Percentiles rank a stretch among this genome's conserved stretches.
These are phyloP conservation scores for Drosophila pachea DNA, from an alignment of 1,140 invertebrate genomes.

Conservation along the genomic window DNA sequence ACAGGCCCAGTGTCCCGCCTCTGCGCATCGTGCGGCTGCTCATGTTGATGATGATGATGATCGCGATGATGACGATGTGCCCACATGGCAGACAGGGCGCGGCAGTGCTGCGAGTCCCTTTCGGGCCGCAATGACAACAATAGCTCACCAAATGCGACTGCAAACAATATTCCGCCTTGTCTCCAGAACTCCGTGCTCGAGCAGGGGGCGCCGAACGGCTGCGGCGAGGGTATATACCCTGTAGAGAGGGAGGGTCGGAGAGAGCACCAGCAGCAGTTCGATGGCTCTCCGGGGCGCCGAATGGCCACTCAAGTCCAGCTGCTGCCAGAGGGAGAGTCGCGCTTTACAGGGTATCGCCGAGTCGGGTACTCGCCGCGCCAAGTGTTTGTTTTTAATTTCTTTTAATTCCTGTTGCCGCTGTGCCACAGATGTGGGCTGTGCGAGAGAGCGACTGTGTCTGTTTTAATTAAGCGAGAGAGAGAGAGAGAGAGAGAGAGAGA, in stretches of 20 bases:
- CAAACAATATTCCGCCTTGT: slow-evolving; percentile 78
- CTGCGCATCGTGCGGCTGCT: not conserved
- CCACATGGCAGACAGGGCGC: slow-evolving; percentile 52
- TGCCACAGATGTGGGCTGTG: slow-evolving; percentile 68
- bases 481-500: slow-evolving; percentile 16
- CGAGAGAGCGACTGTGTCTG: slow-evolving; percentile 68
- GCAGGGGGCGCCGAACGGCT: slow-evolving; percentile 22
- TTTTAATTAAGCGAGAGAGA: slow-evolving; percentile 66
- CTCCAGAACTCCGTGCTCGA: not conserved
- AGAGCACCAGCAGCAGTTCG: too few relatives aligned
- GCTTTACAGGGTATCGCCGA: slow-evolving; percentile 13
- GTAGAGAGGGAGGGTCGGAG: not conserved
- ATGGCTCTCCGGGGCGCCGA: too few relatives aligned
- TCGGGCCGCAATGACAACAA: slow-evolving; percentile 53
- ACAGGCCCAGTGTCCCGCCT: slow-evolving; percentile 30
- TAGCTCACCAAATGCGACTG: slow-evolving; percentile 60
- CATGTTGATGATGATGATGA: slow-evolving; percentile 5
- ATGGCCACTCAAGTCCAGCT: too few relatives aligned
- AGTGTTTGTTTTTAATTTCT: slow-evolving; percentile 67
- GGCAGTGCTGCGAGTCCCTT: slow-evolving; percentile 18
- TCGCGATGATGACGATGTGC: slow-evolving; percentile 33
- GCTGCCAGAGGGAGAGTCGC: too few relatives aligned
- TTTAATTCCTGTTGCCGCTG: slow-evolving; percentile 60
- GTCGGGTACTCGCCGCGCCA: not conserved
- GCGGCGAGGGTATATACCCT: slow-evolving; percentile 19